Conservation (phyloP, 2,113 vertebrate genomes). For the Balaeniceps rex region DNA sequence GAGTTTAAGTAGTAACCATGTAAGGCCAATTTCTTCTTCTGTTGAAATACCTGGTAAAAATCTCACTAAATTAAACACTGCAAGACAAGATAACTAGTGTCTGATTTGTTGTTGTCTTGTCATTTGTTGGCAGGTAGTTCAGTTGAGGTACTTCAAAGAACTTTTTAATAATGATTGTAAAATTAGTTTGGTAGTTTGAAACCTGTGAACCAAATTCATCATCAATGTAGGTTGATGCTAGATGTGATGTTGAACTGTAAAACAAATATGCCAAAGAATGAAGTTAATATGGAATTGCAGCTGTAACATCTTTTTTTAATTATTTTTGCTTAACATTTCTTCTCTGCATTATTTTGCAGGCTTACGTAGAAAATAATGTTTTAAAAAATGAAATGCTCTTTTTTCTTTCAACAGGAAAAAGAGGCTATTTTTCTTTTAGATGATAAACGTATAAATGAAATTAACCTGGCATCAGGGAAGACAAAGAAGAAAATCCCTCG, state of each 20-base stretch:
- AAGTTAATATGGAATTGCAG: neutral
- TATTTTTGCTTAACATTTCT: neutral
- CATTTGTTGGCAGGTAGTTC: neutral
- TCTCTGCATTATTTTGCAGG: neutral
- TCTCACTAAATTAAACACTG: neutral
- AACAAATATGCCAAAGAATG: neutral
- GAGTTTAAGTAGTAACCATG: neutral
- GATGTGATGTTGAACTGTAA: neutral
- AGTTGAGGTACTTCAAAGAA: neutral
- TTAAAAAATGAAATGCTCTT: neutral
- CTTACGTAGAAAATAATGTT: neutral
- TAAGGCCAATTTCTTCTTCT: neutral
- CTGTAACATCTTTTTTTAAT: neutral
- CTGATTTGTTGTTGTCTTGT: neutral
- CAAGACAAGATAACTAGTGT: neutral
- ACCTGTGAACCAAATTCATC: neutral
- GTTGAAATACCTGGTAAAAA: neutral
- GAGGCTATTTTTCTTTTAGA: constrained; percentile 89
- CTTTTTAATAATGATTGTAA: neutral
- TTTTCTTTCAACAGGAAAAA: constrained; percentile 80
- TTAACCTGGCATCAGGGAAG: constrained; percentile 86
- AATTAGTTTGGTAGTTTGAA: neutral
- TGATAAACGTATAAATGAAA: constrained; percentile 86
- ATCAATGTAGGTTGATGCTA: neutral
- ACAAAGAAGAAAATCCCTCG: constrained; percentile 87